Evolutionary conservation across 2,113 vertebrate genomes (phyloP).

Genomic region (Lanius ludovicianus): DNA sequence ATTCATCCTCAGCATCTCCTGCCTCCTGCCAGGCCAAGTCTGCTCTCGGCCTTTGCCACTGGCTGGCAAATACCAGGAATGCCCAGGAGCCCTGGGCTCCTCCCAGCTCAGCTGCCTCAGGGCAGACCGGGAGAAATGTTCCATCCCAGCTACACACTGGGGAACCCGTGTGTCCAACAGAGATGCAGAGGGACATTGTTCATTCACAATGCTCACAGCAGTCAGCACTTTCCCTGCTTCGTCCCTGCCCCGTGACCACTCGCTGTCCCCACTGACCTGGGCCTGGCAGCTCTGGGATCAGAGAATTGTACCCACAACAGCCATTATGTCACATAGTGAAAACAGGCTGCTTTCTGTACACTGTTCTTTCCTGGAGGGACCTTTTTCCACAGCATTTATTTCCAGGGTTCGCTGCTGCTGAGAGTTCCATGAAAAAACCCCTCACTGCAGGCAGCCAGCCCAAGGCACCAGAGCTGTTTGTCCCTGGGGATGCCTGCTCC

Average conservation of each 20-base stretch:
- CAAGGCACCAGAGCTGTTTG: not conserved
- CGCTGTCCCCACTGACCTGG: not conserved
- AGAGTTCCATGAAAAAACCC: not conserved
- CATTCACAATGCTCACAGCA: not conserved
- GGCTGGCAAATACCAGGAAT: not conserved
- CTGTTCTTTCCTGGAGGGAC: not conserved
- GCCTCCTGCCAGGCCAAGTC: not conserved
- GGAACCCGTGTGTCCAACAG: rapidly evolving
- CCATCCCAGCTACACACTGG: not conserved
- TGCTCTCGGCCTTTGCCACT: not conserved
- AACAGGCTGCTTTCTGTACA: not conserved
- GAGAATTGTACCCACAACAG: not conserved
- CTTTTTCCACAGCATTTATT: not conserved
- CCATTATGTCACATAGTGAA: not conserved
- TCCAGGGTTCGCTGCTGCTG: not conserved
- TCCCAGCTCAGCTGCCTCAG: not conserved
- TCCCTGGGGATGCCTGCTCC: not conserved
- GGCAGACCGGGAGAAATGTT: not conserved
- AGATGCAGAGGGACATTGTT: not conserved
- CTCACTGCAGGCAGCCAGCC: not conserved
- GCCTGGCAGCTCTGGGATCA: not conserved
- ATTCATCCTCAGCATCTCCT: not conserved
- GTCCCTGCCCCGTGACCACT: not conserved
- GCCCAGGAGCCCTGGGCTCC: no score
- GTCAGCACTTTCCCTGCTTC: not conserved